phyloP scores from a whole-genome alignment of 2,888 invertebrate species.

The Oxystoma pomonae region DNA sequence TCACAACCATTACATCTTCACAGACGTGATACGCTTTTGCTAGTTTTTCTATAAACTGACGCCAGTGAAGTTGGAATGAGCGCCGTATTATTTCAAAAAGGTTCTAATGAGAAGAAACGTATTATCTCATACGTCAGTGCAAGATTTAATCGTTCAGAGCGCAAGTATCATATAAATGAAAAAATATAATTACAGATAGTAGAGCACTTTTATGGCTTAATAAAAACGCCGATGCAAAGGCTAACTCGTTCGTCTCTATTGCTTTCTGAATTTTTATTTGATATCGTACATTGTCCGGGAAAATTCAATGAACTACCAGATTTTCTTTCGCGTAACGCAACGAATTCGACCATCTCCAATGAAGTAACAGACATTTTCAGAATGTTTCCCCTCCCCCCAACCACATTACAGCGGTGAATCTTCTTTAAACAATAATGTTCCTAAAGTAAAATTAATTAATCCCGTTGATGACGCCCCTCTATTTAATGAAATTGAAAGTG shows the following conservation, averaged over 20 bases:
- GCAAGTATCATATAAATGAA: conserved; percentile 2
- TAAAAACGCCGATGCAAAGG: conserved; percentile 8
- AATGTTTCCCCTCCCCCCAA: too few species aligned
- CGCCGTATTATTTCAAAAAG: neutral
- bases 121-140: conserved; percentile 9
- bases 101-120: conserved; percentile 1
- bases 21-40: neutral
- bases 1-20: neutral
- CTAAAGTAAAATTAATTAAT: neutral
- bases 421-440: neutral
- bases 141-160: neutral
- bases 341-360: neutral
- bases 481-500: conserved; percentile 1
- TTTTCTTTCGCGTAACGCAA: conserved; percentile 12
- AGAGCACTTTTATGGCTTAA: conserved; percentile 13
- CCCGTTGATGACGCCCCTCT: neutral
- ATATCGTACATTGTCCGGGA: conserved; percentile 25
- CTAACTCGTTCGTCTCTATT: conserved; percentile 17
- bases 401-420: too few species aligned
- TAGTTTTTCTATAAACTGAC: neutral
- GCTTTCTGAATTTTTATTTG: conserved; percentile 18
- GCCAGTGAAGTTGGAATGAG: neutral
- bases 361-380: neutral
- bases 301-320: conserved; percentile 20
- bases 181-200: neutral